Evolutionary conservation across 1,140 invertebrate genomes (phyloP).

Genomic region (Drosophila melanogaster): DNA sequence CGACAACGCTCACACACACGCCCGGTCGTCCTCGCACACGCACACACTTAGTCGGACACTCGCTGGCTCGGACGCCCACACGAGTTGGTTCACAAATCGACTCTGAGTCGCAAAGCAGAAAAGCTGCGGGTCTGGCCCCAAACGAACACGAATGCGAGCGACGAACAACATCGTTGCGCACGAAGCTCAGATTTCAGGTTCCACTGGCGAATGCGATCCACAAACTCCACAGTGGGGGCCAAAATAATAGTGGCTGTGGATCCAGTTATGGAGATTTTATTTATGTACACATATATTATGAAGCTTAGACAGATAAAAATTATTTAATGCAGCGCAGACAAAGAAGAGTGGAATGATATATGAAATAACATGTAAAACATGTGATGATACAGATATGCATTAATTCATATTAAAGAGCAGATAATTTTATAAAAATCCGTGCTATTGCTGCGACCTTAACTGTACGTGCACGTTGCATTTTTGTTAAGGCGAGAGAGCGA

Average conservation of each 20-base stretch:
- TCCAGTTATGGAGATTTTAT: background rate
- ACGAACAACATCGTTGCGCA: constrained; percentile 45
- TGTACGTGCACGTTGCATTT: constrained; percentile 25
- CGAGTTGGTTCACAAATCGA: constrained; percentile 64
- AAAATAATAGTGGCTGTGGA: background rate
- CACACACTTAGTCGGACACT: constrained; percentile 33
- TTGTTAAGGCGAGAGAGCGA: constrained; percentile 3
- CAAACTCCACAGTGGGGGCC: constrained; percentile 1
- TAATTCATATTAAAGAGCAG: too few species aligned
- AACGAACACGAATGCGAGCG: constrained; percentile 17
- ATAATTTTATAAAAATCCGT: too few species aligned
- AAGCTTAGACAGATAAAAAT: too few species aligned
- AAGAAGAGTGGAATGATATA: too few species aligned
- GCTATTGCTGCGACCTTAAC: background rate
- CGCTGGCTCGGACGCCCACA: constrained; percentile 56
- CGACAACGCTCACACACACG: constrained; percentile 28
- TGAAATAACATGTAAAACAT: too few species aligned
- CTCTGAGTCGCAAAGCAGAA: constrained; percentile 47
- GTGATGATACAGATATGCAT: too few species aligned
- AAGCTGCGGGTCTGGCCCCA: constrained; percentile 42
- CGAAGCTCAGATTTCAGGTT: constrained; percentile 75
- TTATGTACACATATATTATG: too few species aligned
- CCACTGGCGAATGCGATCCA: constrained; percentile 55
- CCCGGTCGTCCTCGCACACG: constrained; percentile 10
- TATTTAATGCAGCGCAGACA: too few species aligned